Percentiles rank a stretch among this genome's conserved stretches.
Conservation (phyloP, 2,113 vertebrate species). For the Sakesphorus luctuosus region DNA sequence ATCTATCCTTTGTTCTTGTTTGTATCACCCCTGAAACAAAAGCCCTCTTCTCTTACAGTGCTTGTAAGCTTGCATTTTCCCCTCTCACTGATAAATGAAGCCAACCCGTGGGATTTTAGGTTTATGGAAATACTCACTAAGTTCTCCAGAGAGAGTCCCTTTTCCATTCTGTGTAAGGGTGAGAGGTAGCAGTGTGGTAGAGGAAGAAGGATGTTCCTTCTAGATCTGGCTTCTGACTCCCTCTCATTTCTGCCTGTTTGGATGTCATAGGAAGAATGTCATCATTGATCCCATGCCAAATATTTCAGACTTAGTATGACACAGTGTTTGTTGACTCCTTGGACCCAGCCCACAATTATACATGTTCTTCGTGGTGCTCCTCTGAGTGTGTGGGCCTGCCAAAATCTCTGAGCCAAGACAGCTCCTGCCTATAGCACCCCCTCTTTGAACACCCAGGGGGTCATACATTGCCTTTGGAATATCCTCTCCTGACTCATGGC, state of each 20-base stretch:
- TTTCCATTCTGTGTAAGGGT: neutral
- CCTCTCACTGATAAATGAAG: neutral
- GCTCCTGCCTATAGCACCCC: neutral
- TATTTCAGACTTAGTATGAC: neutral
- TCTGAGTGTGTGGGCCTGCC: neutral
- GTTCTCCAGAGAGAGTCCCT: neutral
- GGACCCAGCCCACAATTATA: neutral
- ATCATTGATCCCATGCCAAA: neutral
- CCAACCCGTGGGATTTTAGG: neutral
- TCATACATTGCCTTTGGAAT: rapidly evolving
- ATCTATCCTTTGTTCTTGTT: neutral
- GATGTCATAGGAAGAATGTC: neutral
- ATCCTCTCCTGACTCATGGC: neutral
- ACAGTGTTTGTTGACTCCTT: constrained; percentile 20
- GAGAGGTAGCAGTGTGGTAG: neutral
- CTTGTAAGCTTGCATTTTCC: neutral
- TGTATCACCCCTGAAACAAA: neutral
- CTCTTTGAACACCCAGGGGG: neutral
- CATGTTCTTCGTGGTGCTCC: neutral
- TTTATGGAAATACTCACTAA: neutral
- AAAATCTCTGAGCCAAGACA: neutral
- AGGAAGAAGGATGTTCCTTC: neutral
- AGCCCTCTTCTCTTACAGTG: neutral
- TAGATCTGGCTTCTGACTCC: neutral
- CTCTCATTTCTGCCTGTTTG: neutral